Base-by-base conservation (phyloP, 2,113 vertebrate genomes). In the Mastomys coucha region DNA sequence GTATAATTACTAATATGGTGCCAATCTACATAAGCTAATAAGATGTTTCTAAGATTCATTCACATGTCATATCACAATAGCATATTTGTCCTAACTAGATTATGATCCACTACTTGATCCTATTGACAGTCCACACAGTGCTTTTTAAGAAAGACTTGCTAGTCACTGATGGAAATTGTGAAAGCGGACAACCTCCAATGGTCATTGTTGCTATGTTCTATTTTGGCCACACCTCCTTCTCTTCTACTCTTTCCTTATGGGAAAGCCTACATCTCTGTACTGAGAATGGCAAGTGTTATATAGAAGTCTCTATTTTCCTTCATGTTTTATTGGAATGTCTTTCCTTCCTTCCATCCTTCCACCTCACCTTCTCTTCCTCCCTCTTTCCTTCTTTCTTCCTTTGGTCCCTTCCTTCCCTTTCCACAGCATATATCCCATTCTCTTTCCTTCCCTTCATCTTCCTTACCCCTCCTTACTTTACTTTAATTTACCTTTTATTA, bases 221-320 rank as follows among this genome's bases (percentile, higher is more conserved):
- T 49, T 75, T 94, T 28, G 75, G n/a, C 33, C 69, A 2, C 19
- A 45, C 7, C 7, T 76, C 75, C 39, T 60, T 92, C 4, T 33
- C 10, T 77, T 36, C 63, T 1, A 5, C 39, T 78, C 9, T 58
- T 13, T 0, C 9, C 26, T 45, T 1, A 4, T 77, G 2, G 17
- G 0, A 72, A 5, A 84, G n/a, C 26, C 45, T 22, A 69, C 11
- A 45, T 72, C 51, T 78, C 2, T 58, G 92, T 82, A 72, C n/a
- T 72, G 28, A 82, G 36, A 28, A 20, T 75, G 26, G 39, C n/a
- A 63, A 2, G 2, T 36, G 20, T 85, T 67, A 28, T 0, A 36
- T 26, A 51, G 49, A 58, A 4, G 26, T 3, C 1, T 9, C 1
- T 36, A 28, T 36, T 86, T 75, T 60, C 42, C 9, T 0, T 3